Evolutionary conservation across 1,140 invertebrate genomes (phyloP).

Genomic region (Drosophila tani): DNA sequence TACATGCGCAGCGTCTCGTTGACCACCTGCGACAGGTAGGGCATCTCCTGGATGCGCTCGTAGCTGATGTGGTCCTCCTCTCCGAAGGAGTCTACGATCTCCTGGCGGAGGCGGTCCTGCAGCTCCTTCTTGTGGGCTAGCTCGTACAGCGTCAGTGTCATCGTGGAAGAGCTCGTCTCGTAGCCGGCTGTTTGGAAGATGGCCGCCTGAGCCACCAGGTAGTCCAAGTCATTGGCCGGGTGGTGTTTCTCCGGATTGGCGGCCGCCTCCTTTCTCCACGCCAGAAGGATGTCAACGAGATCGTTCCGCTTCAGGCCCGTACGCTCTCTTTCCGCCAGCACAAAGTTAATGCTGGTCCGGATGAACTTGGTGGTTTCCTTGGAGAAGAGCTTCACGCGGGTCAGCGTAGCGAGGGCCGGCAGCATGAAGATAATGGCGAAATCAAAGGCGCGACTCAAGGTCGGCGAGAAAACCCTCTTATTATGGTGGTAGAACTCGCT

Average conservation of each 20-base stretch:
- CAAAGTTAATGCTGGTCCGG: slow-evolving; percentile 63
- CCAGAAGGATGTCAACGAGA: slow-evolving; percentile 85
- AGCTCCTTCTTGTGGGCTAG: slow-evolving; percentile 88
- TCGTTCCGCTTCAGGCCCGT: slow-evolving; percentile 79
- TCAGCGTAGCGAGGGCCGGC: slow-evolving; percentile 53
- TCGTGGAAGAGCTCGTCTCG: slow-evolving; percentile 90
- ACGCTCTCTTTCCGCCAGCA: slow-evolving; percentile 74
- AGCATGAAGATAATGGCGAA: slow-evolving; percentile 85
- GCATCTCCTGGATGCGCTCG: slow-evolving; percentile 88
- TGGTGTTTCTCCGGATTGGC: slow-evolving; percentile 23
- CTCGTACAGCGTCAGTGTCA: slow-evolving; percentile 89
- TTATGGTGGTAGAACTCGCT: slow-evolving; percentile 85
- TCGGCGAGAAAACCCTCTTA: slow-evolving; percentile 85
- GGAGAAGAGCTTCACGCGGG: slow-evolving; percentile 62
- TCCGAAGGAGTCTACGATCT: slow-evolving; percentile 87
- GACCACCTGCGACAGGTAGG: slow-evolving; percentile 87
- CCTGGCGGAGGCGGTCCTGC: slow-evolving; percentile 88
- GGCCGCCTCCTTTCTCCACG: slow-evolving; percentile 71
- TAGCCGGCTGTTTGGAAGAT: slow-evolving; percentile 91
- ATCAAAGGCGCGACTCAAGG: slow-evolving; percentile 85
- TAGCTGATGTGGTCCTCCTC: slow-evolving; percentile 86
- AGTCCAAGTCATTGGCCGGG: slow-evolving; percentile 46
- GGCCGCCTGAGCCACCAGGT: slow-evolving; percentile 88
- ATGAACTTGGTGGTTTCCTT: slow-evolving; percentile 71
- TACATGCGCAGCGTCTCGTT: slow-evolving; percentile 84